Conservation (phyloP, 2,113 vertebrate species). For the Colinus virginianus region DNA sequence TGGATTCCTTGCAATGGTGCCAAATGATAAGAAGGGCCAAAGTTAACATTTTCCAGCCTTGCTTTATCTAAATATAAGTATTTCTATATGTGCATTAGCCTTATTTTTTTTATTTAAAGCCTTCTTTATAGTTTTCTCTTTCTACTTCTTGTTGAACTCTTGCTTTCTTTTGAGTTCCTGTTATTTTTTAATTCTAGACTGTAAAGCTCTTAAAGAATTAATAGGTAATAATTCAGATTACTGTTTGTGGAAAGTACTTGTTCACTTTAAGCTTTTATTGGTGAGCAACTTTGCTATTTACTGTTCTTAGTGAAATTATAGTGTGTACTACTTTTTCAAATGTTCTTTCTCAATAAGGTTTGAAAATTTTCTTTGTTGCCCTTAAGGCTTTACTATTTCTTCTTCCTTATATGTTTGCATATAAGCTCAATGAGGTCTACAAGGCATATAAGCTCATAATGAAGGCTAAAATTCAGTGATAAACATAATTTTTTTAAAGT, state of each 20-base stretch:
- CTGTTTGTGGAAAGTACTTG: background rate
- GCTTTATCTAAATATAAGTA: background rate
- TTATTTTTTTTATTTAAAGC: background rate
- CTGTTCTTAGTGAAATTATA: background rate
- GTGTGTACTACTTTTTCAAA: background rate
- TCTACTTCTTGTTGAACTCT: background rate
- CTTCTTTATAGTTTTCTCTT: background rate
- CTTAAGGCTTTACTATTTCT: background rate
- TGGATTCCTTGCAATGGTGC: background rate
- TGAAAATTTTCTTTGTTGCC: background rate
- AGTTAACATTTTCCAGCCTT: background rate
- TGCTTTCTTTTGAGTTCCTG: background rate
- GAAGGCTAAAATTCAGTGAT: background rate
- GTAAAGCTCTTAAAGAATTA: background rate
- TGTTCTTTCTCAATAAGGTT: background rate
- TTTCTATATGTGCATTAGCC: background rate
- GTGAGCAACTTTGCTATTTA: background rate
- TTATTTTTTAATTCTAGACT: background rate
- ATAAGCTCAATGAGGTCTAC: background rate
- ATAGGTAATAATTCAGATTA: background rate
- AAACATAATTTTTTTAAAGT: background rate
- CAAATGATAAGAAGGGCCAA: background rate
- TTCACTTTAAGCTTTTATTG: background rate
- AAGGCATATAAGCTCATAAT: background rate
- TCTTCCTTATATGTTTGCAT: background rate